Base-by-base conservation (phyloP, 1,140 invertebrate species). In the Hycleus phaleratus region DNA sequence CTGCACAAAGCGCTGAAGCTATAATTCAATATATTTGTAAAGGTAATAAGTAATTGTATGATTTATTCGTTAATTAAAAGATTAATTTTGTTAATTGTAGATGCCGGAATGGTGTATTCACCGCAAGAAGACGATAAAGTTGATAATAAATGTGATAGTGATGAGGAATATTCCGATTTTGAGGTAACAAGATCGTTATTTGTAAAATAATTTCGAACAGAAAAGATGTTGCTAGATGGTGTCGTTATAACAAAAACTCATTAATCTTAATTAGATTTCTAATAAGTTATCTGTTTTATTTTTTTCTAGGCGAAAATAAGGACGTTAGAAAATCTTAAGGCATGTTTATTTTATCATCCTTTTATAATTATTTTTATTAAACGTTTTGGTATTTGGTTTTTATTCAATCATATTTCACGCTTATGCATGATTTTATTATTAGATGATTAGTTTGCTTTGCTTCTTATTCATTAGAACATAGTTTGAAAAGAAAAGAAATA, bases 21-120 rank as follows among this genome's bases (percentile, higher is more conserved):
- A 82, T 90, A 26, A 80, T 89, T 75, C 81, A 80, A 66, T 89
- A 79, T 77, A 75, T 90, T 56, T 79, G 77, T 70, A 53, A 72
- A 47, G 71, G 75, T 74, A 73, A 75, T 51, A 44, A 55, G 3
- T 54, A 11, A 42, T 32, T 47, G 9, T n/a, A n/a, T 59, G 9
- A 6, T 47, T 46, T 59, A 56, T 51, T 3, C 7, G n/a, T 45
- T 38, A 49, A 47, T 39, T 42, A 46, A 43, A 7, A 11, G 12
- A 46, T 43, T 43, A 24, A 25, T 18, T 18, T 18, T 56, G 11
- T 56, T 43, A 42, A 61, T 58, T 56, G 6, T 24, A 68, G 67
- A 68, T 61, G 45, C 52, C n/a, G 66, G 60, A 6, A 26, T 62
- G 51, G 45, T 50, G 38, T 68, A 64, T 55, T 25, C 55, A 1